Base-by-base conservation (phyloP, 2,888 invertebrate species). In the Pardosa pseudoannulata region DNA sequence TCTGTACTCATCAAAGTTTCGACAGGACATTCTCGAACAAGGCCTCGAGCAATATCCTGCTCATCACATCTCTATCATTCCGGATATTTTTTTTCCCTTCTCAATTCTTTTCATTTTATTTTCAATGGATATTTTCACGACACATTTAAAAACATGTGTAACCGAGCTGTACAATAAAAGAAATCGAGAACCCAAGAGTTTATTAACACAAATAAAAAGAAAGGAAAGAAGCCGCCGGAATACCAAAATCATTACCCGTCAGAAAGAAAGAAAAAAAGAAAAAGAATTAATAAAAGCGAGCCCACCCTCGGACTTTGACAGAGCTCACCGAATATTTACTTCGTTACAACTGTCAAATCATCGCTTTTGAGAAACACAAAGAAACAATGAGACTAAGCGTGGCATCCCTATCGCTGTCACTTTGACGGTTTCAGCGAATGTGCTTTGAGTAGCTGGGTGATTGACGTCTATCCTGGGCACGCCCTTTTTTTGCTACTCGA, bases 321-420 rank as follows among this genome's bases (percentile, higher is more conserved):
- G 31, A 31, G 29, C 65, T 65, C 31, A 65, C 65, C 29, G 65
- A 65, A 65, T 65, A 65, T 65, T 73, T 31, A 56, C 72, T 79
- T 73, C 79, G 67, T 80, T 80, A 62, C 79, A 65, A 72, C 79
- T 80, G 79, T 80, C 79, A 80, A 65, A 72, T 72, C 62, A 56
- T 56, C 56, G 56, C 56, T 23, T 56, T 56, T 7, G 23, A 23
- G 56, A 56, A 56, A 56, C 56, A 56, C 23, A 56, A 23, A 1
- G 56, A 56, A 56, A 56, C 56, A 56, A 56, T 56, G 56, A 56
- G 16, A 3, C 16, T 16, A 56, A 73, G 29, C 74, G 29, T 68
- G 74, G 65, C 81, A 73, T 80, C 79, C 72, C 64, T 72, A 80
- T 67, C 73, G 50, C 82, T 82, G 82, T 82, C 82, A 82, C 68